Evolutionary conservation across 2,113 vertebrate genomes (phyloP), one percentile per base, ranked within the genome.

Genomic region (Microcebus griseorufus): DNA sequence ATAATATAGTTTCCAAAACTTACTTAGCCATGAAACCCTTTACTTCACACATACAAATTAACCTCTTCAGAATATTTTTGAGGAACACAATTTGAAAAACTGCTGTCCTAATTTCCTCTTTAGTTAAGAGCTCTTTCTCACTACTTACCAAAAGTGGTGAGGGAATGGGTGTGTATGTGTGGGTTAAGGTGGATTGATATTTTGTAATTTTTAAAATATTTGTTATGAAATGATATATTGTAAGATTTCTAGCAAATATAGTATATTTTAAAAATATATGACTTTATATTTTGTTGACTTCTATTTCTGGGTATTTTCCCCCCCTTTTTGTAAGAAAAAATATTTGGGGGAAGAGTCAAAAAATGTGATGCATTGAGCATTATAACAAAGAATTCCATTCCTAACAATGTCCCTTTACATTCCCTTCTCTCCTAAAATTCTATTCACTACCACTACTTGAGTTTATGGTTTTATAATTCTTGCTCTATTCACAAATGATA

Each of bases 11-110:
- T 83, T 96, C 55, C 37, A 83, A 93, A 92, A 95, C 23, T 75
- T 55, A 70, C 8, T 78, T 88, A 90, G 78, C 16, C 29, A 80
- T 16, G 29, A 76, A 51, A 20, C 10, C 25, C 32, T 64, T 65
- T 86, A 70, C 12, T 95, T 89, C 25, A 92, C 48, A 79, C n/a
- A 79, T 23, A 93, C 9, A 45, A 64, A 94, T 53, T 75, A 93
- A 64, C 29, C 13, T 90, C 78, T 81, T 88, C 29, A 72, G 65
- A 93, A 14, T 72, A 67, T 48, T 80, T 88, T 55, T 64, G 23
- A 81, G 58, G 34, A 69, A 93, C 13, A 65, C 16, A 87, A 64
- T 92, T 58, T 76, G 37, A 91, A 94, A 95, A 90, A 18, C 29
- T 90, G 5, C 42, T 86, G 22, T 55, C 32, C 17, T 82, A n/a